Conservation (phyloP, 1,140 invertebrate genomes). For the Antheraea pernyi region DNA sequence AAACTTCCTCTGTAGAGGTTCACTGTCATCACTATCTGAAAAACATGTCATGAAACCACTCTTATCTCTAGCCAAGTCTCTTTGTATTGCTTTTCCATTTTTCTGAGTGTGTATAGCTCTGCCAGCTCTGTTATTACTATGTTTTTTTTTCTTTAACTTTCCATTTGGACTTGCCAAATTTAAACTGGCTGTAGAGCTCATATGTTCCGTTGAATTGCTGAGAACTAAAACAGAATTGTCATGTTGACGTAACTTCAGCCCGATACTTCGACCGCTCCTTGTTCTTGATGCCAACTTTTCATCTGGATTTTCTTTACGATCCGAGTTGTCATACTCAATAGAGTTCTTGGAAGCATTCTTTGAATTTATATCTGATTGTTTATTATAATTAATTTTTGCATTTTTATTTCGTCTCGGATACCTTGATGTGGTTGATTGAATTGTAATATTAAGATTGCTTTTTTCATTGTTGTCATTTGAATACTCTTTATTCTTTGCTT, state of each 20-base stretch:
- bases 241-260: conserved; percentile 33
- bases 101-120: background rate
- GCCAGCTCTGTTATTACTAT: conserved; percentile 3
- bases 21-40: conserved; percentile 67
- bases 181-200: conserved; percentile 47
- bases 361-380: conserved; percentile 25
- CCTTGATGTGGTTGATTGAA: conserved; percentile 54
- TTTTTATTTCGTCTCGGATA: conserved; percentile 58
- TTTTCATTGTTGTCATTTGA: conserved; percentile 20
- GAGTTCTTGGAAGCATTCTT: conserved; percentile 31
- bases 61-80: conserved; percentile 49
- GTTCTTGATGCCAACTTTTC: conserved; percentile 46
- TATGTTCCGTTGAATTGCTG: conserved; percentile 49
- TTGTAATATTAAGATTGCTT: conserved; percentile 41
- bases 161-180: conserved; percentile 44
- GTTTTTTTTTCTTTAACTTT: conserved; percentile 16
- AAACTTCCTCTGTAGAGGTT: conserved; percentile 54
- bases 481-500: conserved; percentile 26
- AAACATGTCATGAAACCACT: conserved; percentile 67
- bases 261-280: conserved; percentile 53
- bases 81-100: conserved; percentile 23
- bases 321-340: conserved; percentile 36
- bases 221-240: conserved; percentile 42
- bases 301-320: conserved; percentile 52
- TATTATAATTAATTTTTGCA: background rate